Percentiles rank a stretch among this genome's conserved stretches.
Evolutionary conservation across 2,113 vertebrate genomes (phyloP).

Genomic region (Charina bottae): DNA sequence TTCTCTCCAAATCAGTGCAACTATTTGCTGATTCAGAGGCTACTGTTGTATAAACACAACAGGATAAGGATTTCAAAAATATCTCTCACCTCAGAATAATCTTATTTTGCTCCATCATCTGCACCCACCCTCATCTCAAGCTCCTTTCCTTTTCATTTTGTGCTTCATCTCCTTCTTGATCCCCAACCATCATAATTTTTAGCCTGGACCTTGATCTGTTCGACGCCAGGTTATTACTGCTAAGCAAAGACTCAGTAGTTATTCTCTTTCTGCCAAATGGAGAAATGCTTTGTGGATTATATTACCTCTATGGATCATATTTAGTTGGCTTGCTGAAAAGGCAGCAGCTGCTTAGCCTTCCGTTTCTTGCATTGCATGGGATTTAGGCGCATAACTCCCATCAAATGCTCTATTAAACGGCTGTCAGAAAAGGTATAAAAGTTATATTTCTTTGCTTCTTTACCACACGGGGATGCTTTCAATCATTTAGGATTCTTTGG

Average conservation of each 20-base stretch:
- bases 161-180: constrained; percentile 21
- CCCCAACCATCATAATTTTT: constrained; percentile 32
- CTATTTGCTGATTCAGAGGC: not conserved
- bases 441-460: constrained; percentile 14
- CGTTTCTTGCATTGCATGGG: constrained; percentile 10
- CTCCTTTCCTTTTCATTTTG: constrained; percentile 10
- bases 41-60: not conserved
- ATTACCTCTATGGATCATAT: constrained; percentile 20
- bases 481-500: not conserved
- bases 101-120: not conserved
- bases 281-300: constrained; percentile 38
- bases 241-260: constrained; percentile 17
- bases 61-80: not conserved
- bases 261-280: constrained; percentile 2
- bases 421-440: constrained; percentile 3
- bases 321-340: constrained; percentile 26
- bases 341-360: not conserved
- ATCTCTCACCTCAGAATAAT: not conserved
- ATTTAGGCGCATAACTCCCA: constrained; percentile 14
- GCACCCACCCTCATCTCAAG: not conserved
- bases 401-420: constrained; percentile 35
- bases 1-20: not conserved
- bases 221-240: constrained; percentile 24
- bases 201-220: constrained; percentile 21
- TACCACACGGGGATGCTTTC: not conserved